Evolutionary conservation across 2,113 vertebrate species (phyloP).

Genomic region (Polypterus senegalus): DNA sequence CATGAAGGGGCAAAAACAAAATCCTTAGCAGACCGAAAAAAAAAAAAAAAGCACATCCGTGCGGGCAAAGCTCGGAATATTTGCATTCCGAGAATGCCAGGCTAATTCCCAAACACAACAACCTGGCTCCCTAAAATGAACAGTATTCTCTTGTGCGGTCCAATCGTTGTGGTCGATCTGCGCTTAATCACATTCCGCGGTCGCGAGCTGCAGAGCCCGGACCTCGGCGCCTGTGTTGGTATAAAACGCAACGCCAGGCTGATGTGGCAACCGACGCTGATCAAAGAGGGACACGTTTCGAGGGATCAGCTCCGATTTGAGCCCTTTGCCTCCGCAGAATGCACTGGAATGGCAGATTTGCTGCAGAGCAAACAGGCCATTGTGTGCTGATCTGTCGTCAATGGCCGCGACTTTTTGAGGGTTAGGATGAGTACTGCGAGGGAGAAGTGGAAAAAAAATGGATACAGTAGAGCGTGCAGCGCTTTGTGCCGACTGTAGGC

Average conservation of each 20-base stretch:
- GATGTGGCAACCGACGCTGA: conserved; percentile 83
- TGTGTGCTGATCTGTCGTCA: conserved; percentile 50
- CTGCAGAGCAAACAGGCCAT: conserved; percentile 77
- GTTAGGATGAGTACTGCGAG: conserved; percentile 28
- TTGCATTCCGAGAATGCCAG: conserved; percentile 75
- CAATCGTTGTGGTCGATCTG: conserved; percentile 76
- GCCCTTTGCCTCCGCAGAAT: conserved; percentile 68
- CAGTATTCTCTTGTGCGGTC: conserved; percentile 82
- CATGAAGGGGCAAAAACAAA: conserved; percentile 12
- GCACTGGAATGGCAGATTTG: conserved; percentile 71
- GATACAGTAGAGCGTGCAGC: background rate
- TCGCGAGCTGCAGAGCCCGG: conserved; percentile 76
- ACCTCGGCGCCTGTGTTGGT: conserved; percentile 71
- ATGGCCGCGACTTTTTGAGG: conserved; percentile 47
- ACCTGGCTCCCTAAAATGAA: conserved; percentile 78
- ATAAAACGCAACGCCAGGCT: conserved; percentile 91
- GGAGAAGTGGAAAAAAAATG: background rate
- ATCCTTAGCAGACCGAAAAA: background rate
- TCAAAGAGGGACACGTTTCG: conserved; percentile 81
- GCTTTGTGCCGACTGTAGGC: no score
- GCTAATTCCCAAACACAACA: conserved; percentile 76
- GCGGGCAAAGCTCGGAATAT: conserved; percentile 21
- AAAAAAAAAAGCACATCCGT: conserved; percentile 17
- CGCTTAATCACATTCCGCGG: conserved; percentile 85
- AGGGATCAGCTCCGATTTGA: conserved; percentile 64